Conservation (phyloP, 2,888 invertebrate species). For the Zootermopsis nevadensis region DNA sequence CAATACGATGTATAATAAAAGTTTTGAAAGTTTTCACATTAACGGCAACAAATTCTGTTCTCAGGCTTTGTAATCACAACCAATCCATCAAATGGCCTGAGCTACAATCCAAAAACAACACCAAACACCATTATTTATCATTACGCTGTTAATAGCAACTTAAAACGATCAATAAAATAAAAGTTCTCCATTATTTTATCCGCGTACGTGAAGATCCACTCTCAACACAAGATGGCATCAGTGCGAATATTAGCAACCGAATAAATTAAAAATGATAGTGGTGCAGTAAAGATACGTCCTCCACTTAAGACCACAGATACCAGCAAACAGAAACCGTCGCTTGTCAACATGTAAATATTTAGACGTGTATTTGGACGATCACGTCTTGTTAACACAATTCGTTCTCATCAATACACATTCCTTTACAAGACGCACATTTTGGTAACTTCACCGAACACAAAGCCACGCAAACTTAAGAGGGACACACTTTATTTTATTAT, state of each 20-base stretch:
- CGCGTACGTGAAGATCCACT: background rate
- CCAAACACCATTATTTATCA: background rate
- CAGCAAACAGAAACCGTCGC: background rate
- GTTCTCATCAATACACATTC: too few species aligned
- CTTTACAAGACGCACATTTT: background rate
- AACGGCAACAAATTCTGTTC: too few species aligned
- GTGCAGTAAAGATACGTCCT: background rate
- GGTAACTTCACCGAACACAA: background rate
- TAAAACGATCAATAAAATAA: background rate
- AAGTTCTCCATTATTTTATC: background rate
- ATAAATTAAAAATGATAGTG: background rate
- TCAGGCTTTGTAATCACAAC: background rate
- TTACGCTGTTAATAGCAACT: background rate
- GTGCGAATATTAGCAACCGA: background rate
- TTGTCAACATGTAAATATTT: slow-evolving; percentile 36
- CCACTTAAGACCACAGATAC: background rate
- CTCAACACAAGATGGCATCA: background rate
- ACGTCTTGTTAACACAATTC: slow-evolving; percentile 12
- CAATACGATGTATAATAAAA: too few species aligned
- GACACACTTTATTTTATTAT: too few species aligned
- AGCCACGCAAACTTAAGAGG: too few species aligned
- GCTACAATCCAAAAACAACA: background rate
- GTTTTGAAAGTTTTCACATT: too few species aligned
- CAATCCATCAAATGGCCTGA: background rate
- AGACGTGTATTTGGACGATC: slow-evolving; percentile 12